A percentile compares a stretch with the other conserved stretches of the same genome.
Evolutionary conservation across 2,888 invertebrate genomes (phyloP).

Genomic region (Rhagium mordax): DNA sequence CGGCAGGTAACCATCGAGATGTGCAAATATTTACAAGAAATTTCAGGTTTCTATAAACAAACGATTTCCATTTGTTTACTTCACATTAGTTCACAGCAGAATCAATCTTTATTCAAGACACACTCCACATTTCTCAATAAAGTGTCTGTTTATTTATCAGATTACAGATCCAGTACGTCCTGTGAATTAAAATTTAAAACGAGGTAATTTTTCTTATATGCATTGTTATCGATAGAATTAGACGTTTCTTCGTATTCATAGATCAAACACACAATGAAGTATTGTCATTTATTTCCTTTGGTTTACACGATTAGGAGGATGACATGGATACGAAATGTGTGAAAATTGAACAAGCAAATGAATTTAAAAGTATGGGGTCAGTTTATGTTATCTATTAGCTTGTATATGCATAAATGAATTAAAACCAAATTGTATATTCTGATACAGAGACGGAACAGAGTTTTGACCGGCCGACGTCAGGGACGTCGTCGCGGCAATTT

Average conservation of each 20-base stretch:
- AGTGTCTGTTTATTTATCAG: conserved; percentile 17
- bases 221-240: neutral
- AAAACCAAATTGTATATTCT: too few relatives aligned
- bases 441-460: too few relatives aligned
- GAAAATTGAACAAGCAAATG: too few relatives aligned
- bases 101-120: conserved; percentile 8
- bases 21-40: conserved; percentile 4
- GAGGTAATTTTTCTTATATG: conserved; percentile 4
- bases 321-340: neutral
- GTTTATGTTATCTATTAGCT: too few relatives aligned
- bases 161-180: conserved; percentile 3
- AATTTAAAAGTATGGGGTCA: too few relatives aligned
- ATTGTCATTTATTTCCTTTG: conserved; percentile 12
- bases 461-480: too few relatives aligned
- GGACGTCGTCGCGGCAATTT: too few relatives aligned
- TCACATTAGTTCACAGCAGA: neutral
- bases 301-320: neutral
- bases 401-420: too few relatives aligned
- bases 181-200: neutral
- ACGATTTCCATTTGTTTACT: neutral
- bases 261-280: neutral
- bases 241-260: neutral
- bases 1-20: neutral
- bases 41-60: neutral
- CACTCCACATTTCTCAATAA: conserved; percentile 16